These are phyloP conservation scores for Drosophila sp. DNA, from an alignment of 1,140 invertebrate species.

Conservation along the genomic window DNA sequence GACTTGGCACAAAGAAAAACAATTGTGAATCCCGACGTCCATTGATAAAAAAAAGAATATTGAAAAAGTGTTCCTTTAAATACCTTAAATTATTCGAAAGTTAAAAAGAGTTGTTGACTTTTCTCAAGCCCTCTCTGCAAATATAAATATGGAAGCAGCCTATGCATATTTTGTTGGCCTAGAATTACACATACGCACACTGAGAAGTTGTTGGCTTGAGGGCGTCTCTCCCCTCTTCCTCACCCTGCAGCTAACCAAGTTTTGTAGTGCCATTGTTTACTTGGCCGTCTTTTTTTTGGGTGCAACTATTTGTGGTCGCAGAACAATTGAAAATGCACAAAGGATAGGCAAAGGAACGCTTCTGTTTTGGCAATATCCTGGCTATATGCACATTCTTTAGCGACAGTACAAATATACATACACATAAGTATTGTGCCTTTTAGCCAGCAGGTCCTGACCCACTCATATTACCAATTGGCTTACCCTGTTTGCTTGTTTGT, in stretches of 20 bases:
- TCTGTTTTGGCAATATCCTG: constrained; percentile 42
- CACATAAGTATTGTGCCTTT: constrained; percentile 20
- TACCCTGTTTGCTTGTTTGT: constrained; percentile 5
- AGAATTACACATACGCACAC: constrained; percentile 2
- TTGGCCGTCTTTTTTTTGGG: constrained; percentile 23
- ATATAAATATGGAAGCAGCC: constrained; percentile 10
- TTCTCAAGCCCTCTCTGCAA: not conserved
- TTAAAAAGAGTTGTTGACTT: not conserved
- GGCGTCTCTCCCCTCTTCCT: not conserved
- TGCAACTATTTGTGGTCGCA: constrained; percentile 41
- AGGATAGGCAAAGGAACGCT: constrained; percentile 27
- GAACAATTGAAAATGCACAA: constrained; percentile 45
- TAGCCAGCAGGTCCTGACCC: constrained; percentile 25
- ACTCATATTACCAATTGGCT: constrained; percentile 38
- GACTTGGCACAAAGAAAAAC: constrained; percentile 27
- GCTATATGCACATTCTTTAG: constrained; percentile 14
- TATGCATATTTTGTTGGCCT: constrained; percentile 26
- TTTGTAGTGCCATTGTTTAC: constrained; percentile 32
- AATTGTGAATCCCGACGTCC: constrained; percentile 6
- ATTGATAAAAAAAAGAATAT: not conserved
- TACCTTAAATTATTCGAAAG: constrained; percentile 3
- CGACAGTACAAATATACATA: constrained; percentile 6
- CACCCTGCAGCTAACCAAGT: not conserved
- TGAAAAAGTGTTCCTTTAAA: not conserved
- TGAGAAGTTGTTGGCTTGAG: not conserved